Conservation (phyloP, 2,797 vertebrate species). For the Sebastes miniatus region DNA sequence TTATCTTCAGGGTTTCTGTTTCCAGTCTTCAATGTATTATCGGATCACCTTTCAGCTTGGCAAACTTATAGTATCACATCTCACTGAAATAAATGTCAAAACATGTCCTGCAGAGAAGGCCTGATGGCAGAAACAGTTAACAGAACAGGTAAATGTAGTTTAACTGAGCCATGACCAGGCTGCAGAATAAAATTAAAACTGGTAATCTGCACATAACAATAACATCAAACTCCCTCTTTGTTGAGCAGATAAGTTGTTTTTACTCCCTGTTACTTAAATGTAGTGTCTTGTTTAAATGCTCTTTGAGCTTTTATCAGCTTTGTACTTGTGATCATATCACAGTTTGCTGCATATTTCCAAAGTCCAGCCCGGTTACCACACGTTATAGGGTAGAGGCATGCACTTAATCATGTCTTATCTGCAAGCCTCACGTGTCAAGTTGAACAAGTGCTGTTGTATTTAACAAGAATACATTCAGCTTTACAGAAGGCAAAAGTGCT, state of each 20-base stretch:
- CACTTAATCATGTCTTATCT: slow-evolving; percentile 46
- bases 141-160: not conserved
- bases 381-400: not conserved
- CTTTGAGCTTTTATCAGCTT: slow-evolving; percentile 44
- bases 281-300: slow-evolving; percentile 6
- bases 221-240: not conserved
- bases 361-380: slow-evolving; percentile 42
- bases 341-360: slow-evolving; percentile 42
- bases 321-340: slow-evolving; percentile 14
- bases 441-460: not conserved
- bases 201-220: not conserved
- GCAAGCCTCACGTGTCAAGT: not conserved
- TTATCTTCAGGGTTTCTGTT: not conserved
- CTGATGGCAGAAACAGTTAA: not conserved
- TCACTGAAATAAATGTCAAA: not conserved
- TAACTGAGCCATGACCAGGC: not conserved
- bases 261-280: not conserved
- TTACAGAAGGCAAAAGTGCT: not conserved
- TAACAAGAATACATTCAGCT: not conserved
- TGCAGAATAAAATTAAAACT: not conserved
- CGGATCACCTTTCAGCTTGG: not conserved
- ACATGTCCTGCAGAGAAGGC: not conserved
- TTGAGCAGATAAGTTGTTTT: not conserved
- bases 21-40: not conserved
- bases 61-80: not conserved